phyloP scores from a whole-genome alignment of 2,113 vertebrate genomes.

The Columba janthina region DNA sequence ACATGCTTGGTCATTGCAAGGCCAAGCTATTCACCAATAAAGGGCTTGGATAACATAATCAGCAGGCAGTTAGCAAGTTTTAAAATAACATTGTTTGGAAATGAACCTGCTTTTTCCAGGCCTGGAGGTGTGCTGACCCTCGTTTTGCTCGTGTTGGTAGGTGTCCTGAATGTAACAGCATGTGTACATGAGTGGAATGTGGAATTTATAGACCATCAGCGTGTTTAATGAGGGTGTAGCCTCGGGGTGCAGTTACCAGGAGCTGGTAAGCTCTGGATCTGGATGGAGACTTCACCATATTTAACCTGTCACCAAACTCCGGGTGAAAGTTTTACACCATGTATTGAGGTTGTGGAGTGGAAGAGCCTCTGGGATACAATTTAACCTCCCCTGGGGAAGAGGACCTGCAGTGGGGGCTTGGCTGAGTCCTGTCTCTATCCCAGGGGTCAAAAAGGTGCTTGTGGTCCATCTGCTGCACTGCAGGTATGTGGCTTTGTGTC shows the following conservation, averaged over 20 bases:
- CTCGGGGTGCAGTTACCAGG: constrained; percentile 5
- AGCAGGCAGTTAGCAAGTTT: constrained; percentile 66
- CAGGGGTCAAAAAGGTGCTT: neutral
- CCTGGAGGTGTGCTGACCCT: constrained; percentile 43
- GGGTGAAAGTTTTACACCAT: neutral
- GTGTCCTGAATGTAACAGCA: neutral
- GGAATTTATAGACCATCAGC: constrained; percentile 52
- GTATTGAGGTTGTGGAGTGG: neutral
- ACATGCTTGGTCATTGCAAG: neutral
- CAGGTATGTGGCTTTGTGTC: neutral
- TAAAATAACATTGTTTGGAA: constrained; percentile 68
- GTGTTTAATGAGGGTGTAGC: constrained; percentile 59
- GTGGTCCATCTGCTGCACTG: neutral
- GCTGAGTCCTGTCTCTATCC: neutral
- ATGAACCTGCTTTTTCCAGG: constrained; percentile 54
- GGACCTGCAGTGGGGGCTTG: neutral
- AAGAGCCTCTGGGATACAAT: neutral
- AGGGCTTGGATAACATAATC: constrained; percentile 54
- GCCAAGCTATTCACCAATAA: constrained; percentile 24
- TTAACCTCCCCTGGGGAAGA: neutral
- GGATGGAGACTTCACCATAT: neutral
- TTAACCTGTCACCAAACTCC: neutral
- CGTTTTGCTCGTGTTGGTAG: neutral
- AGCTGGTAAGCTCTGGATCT: constrained; percentile 38
- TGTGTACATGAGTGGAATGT: constrained; percentile 59